phyloP scores from a whole-genome alignment of 2,113 vertebrate genomes.

The Danionella cerebrum region DNA sequence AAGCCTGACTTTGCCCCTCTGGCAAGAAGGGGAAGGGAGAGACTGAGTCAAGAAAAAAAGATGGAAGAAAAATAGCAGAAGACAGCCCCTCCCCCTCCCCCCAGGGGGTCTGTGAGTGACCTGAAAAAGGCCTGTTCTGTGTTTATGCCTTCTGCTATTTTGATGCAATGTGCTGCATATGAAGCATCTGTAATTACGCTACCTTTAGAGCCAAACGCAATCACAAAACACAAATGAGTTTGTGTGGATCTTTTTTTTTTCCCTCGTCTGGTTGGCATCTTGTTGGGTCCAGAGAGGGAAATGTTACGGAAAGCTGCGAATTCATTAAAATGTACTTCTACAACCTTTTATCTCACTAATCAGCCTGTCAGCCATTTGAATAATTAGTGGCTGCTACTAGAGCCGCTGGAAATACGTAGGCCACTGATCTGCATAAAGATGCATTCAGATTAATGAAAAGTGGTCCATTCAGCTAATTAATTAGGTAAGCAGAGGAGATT shows the following conservation, averaged over 20 bases:
- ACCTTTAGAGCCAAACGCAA: neutral
- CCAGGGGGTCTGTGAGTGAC: conserved; percentile 53
- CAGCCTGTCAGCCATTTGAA: conserved; percentile 5
- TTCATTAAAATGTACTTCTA: conserved; percentile 30
- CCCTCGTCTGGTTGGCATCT: neutral
- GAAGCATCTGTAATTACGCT: conserved; percentile 10
- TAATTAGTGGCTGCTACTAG: conserved; percentile 14
- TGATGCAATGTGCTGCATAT: conserved; percentile 16
- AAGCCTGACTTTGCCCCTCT: conserved; percentile 58
- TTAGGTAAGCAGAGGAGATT: conserved; percentile 17
- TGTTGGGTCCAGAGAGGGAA: neutral
- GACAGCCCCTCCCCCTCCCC: conserved; percentile 49
- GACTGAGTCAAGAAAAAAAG: neutral
- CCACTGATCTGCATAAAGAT: conserved; percentile 12
- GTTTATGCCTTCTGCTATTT: conserved; percentile 8
- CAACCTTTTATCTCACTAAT: conserved; percentile 19
- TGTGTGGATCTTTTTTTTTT: neutral
- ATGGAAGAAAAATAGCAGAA: conserved; percentile 48
- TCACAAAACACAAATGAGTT: neutral
- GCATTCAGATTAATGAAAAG: conserved; percentile 13
- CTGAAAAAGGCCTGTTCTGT: conserved; percentile 57
- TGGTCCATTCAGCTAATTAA: conserved; percentile 16
- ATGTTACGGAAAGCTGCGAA: conserved; percentile 9
- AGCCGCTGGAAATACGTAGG: neutral
- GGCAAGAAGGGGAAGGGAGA: conserved; percentile 32